Conservation (phyloP, 2,888 invertebrate species). For the Mimachlamys varia region DNA sequence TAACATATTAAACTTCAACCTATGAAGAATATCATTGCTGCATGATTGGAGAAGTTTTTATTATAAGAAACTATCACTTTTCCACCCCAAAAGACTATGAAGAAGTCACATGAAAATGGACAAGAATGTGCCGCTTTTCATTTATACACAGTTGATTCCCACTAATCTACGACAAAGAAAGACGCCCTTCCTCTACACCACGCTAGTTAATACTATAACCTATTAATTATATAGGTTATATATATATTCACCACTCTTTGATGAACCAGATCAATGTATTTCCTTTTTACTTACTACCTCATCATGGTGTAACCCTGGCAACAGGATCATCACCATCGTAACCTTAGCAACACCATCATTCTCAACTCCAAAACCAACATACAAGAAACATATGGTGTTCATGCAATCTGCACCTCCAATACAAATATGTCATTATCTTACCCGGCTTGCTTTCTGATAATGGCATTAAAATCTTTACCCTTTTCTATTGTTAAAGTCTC, state of each 20-base stretch:
- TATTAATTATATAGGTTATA: background rate
- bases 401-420: background rate
- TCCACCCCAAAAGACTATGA: too few relatives aligned
- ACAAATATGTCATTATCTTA: constrained; percentile 12
- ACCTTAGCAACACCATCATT: constrained; percentile 3
- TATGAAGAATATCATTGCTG: too few relatives aligned
- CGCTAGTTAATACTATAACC: too few relatives aligned
- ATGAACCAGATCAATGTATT: background rate
- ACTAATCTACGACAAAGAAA: too few relatives aligned
- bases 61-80: too few relatives aligned
- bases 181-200: too few relatives aligned
- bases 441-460: background rate
- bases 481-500: constrained; percentile 13
- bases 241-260: background rate
- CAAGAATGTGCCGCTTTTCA: too few relatives aligned
- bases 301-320: background rate
- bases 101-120: too few relatives aligned
- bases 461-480: constrained; percentile 9
- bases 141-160: too few relatives aligned
- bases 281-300: background rate
- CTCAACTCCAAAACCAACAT: background rate
- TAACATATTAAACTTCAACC: too few relatives aligned
- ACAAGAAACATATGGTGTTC: background rate
- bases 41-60: too few relatives aligned
- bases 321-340: background rate